Conservation (phyloP, 2,113 vertebrate genomes). For the Vanacampus margaritifer region DNA sequence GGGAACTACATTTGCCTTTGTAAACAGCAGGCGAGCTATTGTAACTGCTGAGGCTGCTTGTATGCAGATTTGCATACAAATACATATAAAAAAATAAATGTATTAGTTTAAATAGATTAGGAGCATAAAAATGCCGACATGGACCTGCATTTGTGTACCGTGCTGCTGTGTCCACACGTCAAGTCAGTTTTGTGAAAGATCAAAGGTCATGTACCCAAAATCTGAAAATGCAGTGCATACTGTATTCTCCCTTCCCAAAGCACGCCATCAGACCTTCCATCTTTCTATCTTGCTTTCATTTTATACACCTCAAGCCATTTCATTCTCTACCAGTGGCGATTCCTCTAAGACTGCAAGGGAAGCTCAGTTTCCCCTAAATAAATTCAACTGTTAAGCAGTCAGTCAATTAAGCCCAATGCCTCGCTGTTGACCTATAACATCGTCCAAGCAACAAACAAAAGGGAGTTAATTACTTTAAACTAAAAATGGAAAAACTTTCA, state of each 20-base stretch:
- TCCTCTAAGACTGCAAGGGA: no score
- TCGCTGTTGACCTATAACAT: no score
- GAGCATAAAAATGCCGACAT: conserved; percentile 26
- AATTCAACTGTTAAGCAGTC: no score
- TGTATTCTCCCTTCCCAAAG: not conserved
- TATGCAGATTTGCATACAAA: conserved; percentile 18
- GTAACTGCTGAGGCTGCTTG: conserved; percentile 10
- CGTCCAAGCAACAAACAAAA: no score
- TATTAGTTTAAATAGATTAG: conserved; percentile 17
- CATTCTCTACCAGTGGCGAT: conserved; percentile 6
- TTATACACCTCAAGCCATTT: conserved; percentile 41
- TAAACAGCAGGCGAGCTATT: conserved; percentile 12
- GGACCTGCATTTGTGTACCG: conserved; percentile 14
- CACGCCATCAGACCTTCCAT: not conserved
- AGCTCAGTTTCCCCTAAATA: no score
- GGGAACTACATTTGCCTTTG: not conserved
- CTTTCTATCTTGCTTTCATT: conserved; percentile 24
- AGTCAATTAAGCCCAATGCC: no score
- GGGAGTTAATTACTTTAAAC: no score
- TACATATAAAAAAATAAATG: conserved; percentile 2
- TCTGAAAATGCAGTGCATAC: not conserved
- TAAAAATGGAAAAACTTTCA: no score
- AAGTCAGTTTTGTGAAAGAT: not conserved
- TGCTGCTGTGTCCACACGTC: conserved; percentile 28
- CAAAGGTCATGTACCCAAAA: conserved; percentile 24